phyloP scores from a whole-genome alignment of 2,113 vertebrate genomes.

The Sorex araneus region DNA sequence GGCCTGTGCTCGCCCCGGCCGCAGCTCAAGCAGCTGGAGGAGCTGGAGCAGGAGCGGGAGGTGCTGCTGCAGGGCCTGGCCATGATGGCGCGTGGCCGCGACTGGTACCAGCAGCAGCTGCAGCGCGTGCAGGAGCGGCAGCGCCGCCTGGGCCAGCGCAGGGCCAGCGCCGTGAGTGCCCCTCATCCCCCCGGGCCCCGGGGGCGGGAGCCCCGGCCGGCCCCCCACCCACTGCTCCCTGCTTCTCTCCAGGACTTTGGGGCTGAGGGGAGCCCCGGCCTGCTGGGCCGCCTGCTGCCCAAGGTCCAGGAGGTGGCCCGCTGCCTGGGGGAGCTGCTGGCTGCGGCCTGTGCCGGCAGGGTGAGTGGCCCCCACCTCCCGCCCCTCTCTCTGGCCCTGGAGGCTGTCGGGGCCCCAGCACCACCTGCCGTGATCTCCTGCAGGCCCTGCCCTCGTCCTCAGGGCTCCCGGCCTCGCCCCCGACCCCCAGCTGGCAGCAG shows the following conservation, averaged over 20 bases:
- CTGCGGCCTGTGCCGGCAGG: slow-evolving; percentile 87
- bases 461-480: not conserved
- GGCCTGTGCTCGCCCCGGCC: not conserved
- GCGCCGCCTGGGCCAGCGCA: slow-evolving; percentile 90
- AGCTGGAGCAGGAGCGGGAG: slow-evolving; percentile 96
- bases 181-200: not conserved
- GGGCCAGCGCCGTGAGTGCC: slow-evolving; percentile 88
- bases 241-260: slow-evolving; percentile 89
- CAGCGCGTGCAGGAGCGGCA: slow-evolving; percentile 94
- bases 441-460: slow-evolving; percentile 84
- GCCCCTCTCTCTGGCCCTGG: not conserved
- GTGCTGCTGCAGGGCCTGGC: slow-evolving; percentile 95
- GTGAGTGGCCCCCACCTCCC: slow-evolving; percentile 85
- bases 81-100: slow-evolving; percentile 92
- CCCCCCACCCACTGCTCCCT: not conserved
- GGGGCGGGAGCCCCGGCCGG: not conserved
- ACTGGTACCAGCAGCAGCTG: slow-evolving; percentile 97
- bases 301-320: slow-evolving; percentile 96
- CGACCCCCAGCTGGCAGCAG: slow-evolving; percentile 85
- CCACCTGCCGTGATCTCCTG: not conserved
- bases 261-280: slow-evolving; percentile 88
- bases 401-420: not conserved
- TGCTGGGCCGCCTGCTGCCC: slow-evolving; percentile 91
- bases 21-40: slow-evolving; percentile 96
- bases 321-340: slow-evolving; percentile 94